A percentile compares a stretch with the other conserved stretches of the same genome.
These are phyloP conservation scores for Calidris pugnax DNA, from an alignment of 2,113 vertebrate species.

Conservation along the genomic window DNA sequence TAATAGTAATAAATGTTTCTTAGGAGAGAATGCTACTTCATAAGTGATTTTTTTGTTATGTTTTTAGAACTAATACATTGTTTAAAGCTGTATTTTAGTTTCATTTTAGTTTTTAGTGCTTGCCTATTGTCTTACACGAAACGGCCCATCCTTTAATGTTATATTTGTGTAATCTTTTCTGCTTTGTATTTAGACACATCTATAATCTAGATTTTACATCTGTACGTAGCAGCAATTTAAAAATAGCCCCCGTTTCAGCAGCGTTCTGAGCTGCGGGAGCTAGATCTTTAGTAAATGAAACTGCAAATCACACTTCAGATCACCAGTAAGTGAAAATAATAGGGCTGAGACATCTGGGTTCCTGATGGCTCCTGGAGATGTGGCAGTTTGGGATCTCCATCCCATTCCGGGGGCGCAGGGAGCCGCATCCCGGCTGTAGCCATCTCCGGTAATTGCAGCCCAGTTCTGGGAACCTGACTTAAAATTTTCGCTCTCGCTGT, in stretches of 20 bases:
- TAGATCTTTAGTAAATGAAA: slow-evolving; percentile 9
- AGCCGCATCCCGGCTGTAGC: neutral
- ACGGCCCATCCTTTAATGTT: slow-evolving; percentile 35
- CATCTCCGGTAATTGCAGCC: neutral
- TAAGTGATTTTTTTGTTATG: neutral
- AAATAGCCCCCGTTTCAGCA: slow-evolving; percentile 14
- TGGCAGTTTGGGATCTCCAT: neutral
- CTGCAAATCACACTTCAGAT: slow-evolving; percentile 20
- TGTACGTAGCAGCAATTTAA: neutral
- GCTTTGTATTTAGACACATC: slow-evolving; percentile 23
- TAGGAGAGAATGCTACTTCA: neutral
- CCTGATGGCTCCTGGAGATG: neutral
- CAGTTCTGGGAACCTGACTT: slow-evolving; percentile 44
- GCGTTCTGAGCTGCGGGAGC: neutral
- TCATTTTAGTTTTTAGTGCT: slow-evolving; percentile 20
- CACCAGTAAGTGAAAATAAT: slow-evolving; percentile 2
- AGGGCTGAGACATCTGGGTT: slow-evolving; percentile 6
- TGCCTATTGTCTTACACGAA: slow-evolving; percentile 5
- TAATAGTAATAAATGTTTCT: slow-evolving; percentile 37
- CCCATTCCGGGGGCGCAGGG: neutral
- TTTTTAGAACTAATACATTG: slow-evolving; percentile 2
- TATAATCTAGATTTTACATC: slow-evolving; percentile 30
- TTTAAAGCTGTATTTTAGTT: slow-evolving; percentile 25
- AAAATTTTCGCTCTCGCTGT: slow-evolving; percentile 6
- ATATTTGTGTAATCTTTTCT: slow-evolving; percentile 22